A percentile compares a stretch with the other conserved stretches of the same genome.
phyloP scores from a whole-genome alignment of 2,888 invertebrate genomes.

The Hyppa rectilinea region DNA sequence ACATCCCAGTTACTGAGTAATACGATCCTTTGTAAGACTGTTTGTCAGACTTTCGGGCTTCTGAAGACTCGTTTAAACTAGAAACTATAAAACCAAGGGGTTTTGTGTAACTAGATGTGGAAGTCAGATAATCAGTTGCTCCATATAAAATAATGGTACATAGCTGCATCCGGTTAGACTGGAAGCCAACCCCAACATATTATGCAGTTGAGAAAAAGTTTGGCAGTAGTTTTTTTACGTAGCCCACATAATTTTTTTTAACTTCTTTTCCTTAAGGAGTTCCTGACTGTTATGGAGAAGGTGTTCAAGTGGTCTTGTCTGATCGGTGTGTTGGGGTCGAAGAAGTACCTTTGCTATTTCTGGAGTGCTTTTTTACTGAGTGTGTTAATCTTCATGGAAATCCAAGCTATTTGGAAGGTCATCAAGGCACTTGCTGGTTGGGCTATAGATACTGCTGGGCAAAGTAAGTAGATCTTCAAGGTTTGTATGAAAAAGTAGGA shows the following conservation, averaged over 20 bases:
- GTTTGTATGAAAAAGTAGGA: neutral
- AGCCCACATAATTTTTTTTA: too few relatives aligned
- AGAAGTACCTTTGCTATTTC: constrained; percentile 67
- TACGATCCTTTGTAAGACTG: too few relatives aligned
- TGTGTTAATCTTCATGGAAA: constrained; percentile 69
- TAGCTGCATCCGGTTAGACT: neutral
- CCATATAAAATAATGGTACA: neutral
- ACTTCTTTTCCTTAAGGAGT: constrained; percentile 69
- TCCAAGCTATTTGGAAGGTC: constrained; percentile 77
- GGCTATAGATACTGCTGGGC: constrained; percentile 75
- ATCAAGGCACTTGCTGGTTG: constrained; percentile 78
- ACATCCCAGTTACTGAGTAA: too few relatives aligned
- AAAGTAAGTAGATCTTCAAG: constrained; percentile 72
- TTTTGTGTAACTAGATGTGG: neutral
- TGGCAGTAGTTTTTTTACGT: too few relatives aligned
- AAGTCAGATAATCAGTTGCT: neutral
- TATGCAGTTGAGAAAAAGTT: neutral
- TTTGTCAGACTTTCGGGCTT: too few relatives aligned
- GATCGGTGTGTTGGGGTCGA: constrained; percentile 75
- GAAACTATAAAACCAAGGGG: too few relatives aligned
- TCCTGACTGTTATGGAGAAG: constrained; percentile 73
- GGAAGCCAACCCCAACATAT: neutral
- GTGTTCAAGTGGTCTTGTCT: constrained; percentile 73
- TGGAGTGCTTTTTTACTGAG: constrained; percentile 73
- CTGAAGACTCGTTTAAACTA: too few relatives aligned